phyloP scores from a whole-genome alignment of 2,888 invertebrate species.

The Nemotelus pantherinus region DNA sequence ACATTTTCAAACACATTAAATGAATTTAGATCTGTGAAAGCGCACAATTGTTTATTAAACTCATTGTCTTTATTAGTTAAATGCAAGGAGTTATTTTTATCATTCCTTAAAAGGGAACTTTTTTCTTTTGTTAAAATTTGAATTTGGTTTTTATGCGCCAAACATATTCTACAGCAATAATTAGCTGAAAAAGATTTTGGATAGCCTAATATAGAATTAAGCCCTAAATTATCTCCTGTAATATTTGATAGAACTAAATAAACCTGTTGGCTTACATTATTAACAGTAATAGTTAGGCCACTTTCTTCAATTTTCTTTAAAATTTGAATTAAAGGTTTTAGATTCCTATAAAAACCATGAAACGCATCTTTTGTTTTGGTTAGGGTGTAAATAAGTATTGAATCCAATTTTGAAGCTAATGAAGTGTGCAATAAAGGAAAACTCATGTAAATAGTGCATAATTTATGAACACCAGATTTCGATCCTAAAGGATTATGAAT shows the following conservation, averaged over 20 bases:
- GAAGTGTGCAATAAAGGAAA: slow-evolving; percentile 40
- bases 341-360: slow-evolving; percentile 32
- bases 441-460: slow-evolving; percentile 36
- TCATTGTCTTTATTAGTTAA: neutral
- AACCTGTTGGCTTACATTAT: slow-evolving; percentile 21
- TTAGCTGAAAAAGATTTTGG: slow-evolving; percentile 28
- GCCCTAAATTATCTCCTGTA: slow-evolving; percentile 52
- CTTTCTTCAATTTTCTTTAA: slow-evolving; percentile 43
- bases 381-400: slow-evolving; percentile 42
- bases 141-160: neutral
- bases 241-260: slow-evolving; percentile 19
- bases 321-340: neutral
- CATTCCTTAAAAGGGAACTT: neutral
- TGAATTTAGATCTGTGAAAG: neutral
- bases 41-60: neutral
- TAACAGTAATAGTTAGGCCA: slow-evolving; percentile 20
- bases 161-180: neutral
- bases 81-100: neutral
- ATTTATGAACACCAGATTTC: slow-evolving; percentile 43
- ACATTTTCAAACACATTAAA: slow-evolving; percentile 20
- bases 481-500: slow-evolving; percentile 43
- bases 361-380: slow-evolving; percentile 16
- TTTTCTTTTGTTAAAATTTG: neutral
- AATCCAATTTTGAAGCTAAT: slow-evolving; percentile 42
- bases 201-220: slow-evolving; percentile 51